These are phyloP conservation scores for Aphidius ervi DNA, from an alignment of 1,140 invertebrate genomes.

Conservation along the genomic window DNA sequence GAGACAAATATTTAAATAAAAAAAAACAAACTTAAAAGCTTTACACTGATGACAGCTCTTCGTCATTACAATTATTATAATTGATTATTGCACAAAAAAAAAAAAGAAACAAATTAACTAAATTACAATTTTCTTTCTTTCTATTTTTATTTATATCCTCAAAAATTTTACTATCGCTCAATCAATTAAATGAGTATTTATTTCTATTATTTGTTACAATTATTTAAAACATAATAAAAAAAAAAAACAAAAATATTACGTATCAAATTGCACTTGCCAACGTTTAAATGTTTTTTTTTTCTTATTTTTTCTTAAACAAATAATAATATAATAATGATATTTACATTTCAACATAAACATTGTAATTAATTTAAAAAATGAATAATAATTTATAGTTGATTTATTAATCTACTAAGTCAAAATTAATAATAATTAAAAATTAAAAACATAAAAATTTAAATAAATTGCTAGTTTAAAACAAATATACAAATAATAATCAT, in stretches of 20 bases:
- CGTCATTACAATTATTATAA: no score
- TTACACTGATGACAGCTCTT: no score
- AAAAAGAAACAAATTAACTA: no score
- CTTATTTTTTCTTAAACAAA: background rate
- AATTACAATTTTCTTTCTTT: no score
- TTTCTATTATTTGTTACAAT: no score
- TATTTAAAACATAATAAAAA: no score
- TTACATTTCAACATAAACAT: constrained; percentile 6
- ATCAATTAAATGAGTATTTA: no score
- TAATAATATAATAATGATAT: constrained; percentile 16
- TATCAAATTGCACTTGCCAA: constrained; percentile 46
- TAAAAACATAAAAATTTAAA: background rate
- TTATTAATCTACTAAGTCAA: constrained; percentile 3
- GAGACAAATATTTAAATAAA: no score
- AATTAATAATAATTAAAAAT: background rate
- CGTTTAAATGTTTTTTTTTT: constrained; percentile 28
- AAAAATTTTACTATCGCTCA: no score
- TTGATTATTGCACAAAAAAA: no score
- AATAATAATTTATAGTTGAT: constrained; percentile 9
- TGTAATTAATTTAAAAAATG: constrained; percentile 5
- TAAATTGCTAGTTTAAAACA: background rate
- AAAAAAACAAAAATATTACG: constrained; percentile 10
- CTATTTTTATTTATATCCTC: no score
- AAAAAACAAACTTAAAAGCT: no score
- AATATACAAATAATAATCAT: constrained; percentile 19